Conservation (phyloP, 2,888 invertebrate species). For the Amorpha juglandis region DNA sequence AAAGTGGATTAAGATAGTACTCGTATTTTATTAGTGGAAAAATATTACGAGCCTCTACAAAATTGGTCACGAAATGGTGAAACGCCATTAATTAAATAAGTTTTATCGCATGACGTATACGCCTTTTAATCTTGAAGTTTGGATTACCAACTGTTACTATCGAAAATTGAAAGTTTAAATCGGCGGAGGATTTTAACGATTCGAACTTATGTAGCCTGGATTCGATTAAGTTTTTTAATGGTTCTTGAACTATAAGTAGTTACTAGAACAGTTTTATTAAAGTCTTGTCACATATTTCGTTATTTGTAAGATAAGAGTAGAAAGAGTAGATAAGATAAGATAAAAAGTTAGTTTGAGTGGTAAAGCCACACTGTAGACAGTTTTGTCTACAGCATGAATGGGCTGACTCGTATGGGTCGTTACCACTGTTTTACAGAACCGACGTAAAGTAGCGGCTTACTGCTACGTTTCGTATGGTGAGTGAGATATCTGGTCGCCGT, state of each 20-base stretch:
- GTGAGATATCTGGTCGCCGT: too few relatives aligned
- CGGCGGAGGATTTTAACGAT: slow-evolving; percentile 2
- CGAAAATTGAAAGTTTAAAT: slow-evolving; percentile 10
- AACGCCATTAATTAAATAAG: slow-evolving; percentile 6
- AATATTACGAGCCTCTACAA: slow-evolving; percentile 7
- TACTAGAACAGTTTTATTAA: not conserved
- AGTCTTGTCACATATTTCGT: not conserved
- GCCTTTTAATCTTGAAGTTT: slow-evolving; percentile 13
- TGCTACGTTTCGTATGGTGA: too few relatives aligned
- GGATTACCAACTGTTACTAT: slow-evolving; percentile 1
- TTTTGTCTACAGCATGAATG: too few relatives aligned
- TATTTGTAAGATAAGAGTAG: too few relatives aligned
- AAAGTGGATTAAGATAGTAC: slow-evolving; percentile 54
- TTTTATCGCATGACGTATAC: slow-evolving; percentile 11
- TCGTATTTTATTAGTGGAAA: slow-evolving; percentile 29
- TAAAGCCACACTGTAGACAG: too few relatives aligned
- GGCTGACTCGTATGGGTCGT: too few relatives aligned
- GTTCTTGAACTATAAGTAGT: not conserved
- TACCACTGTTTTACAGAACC: too few relatives aligned
- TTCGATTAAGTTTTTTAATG: not conserved
- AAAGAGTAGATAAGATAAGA: too few relatives aligned
- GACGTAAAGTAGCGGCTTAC: too few relatives aligned
- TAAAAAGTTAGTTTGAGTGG: too few relatives aligned
- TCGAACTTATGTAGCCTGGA: slow-evolving; percentile 1
- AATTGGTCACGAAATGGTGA: slow-evolving; percentile 22